Base-by-base conservation (phyloP, 2,888 invertebrate genomes). In the Nectonema munidae region DNA sequence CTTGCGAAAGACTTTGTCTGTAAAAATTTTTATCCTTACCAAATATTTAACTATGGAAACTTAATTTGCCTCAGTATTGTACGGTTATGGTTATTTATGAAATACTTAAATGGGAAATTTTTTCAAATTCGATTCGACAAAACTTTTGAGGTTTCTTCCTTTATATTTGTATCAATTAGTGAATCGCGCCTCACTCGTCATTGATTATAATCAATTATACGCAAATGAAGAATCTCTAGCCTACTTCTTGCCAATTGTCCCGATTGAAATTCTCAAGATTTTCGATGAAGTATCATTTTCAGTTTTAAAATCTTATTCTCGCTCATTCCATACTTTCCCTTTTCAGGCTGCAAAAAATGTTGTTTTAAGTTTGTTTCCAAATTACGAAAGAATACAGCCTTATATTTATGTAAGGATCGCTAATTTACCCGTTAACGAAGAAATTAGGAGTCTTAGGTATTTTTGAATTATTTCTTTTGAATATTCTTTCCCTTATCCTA, bases 241-340 rank as follows among this genome's bases (percentile, higher is more conserved):
- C 0, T 89, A 77, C 55, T 95, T 99, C 54, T 53, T 95, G 37
- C 89, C 89, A 0, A 89, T 95, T 55, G 89, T 89, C 1, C 95
- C 95, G 0, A 67, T 71, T 45, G 81, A 86, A 59, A 77, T 89
- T 72, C 57, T 89, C n/a, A 69, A 72, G 52, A 77, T 83, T 44
- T 79, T 89, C 53, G 77, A 86, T 54, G 71, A 75, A 57, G 77
- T 79, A 44, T 41, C 5, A 6, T 29, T 36, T 18, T 33, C 13
- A 11, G 21, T 2, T 3, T 36, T 42, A 40, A n/a, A 39, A 28
- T n/a, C 3, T 11, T 11, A n/a, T 25, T 6, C 9, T n/a, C 9
- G n/a, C 9, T 11, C 29, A 6, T 33, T 6, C n/a, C 9, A 6
- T 20, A 16, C 15, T 28, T 29, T 6, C 29, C 9, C 50, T 46